These are phyloP conservation scores for Manduca sexta DNA, from an alignment of 1,140 invertebrate genomes.

Conservation along the genomic window DNA sequence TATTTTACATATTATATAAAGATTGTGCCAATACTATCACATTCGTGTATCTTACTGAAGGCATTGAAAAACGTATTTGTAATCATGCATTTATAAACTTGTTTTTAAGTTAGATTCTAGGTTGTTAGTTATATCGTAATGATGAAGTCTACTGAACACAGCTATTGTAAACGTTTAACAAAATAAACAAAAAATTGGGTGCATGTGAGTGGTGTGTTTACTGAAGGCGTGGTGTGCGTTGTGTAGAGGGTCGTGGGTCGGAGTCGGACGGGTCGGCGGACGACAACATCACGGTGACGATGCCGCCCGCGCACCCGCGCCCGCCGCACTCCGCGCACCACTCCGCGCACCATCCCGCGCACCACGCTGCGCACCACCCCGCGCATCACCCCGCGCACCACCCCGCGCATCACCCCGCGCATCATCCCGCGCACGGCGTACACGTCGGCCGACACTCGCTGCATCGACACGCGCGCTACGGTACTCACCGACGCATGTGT, in stretches of 20 bases:
- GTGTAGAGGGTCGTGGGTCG: conserved; percentile 14
- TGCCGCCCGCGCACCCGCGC: conserved; percentile 55
- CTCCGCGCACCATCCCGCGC: conserved; percentile 9
- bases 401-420: conserved; percentile 6
- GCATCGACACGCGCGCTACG: conserved; percentile 39
- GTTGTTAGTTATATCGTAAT: no score
- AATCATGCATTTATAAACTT: no score
- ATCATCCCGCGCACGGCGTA: conserved; percentile 7
- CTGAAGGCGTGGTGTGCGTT: not conserved
- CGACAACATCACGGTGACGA: conserved; percentile 75
- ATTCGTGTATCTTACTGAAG: no score
- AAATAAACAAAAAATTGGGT: not conserved
- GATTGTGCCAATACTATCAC: no score
- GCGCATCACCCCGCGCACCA: conserved; percentile 9
- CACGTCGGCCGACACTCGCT: conserved; percentile 6
- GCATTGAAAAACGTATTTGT: no score
- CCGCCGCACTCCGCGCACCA: conserved; percentile 4
- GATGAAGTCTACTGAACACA: no score
- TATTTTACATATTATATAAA: no score
- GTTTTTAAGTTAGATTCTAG: no score
- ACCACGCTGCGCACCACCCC: not conserved
- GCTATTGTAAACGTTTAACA: not conserved
- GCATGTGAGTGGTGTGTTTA: conserved; percentile 6
- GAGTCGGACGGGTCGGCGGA: conserved; percentile 74
- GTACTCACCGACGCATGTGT: conserved; percentile 21